Evolutionary conservation across 2,113 vertebrate genomes (phyloP).

Genomic region (Menura novaehollandiae): DNA sequence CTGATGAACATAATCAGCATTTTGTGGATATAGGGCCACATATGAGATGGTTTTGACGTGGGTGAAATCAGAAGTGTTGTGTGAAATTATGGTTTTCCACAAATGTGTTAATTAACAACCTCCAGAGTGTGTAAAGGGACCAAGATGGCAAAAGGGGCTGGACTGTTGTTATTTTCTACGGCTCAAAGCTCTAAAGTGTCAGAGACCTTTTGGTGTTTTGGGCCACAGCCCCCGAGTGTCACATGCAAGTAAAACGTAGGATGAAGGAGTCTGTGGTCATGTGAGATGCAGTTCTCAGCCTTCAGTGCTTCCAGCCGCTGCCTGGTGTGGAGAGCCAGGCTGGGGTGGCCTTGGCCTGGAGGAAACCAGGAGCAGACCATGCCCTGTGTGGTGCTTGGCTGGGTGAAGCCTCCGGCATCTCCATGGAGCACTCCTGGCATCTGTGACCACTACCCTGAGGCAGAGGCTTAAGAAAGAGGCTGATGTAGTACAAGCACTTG

Average conservation of each 20-base stretch:
- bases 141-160: not conserved
- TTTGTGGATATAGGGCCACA: not conserved
- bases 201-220: not conserved
- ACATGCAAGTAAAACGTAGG: fast-evolving
- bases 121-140: not conserved
- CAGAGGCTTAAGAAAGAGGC: not conserved
- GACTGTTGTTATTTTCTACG: not conserved
- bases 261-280: not conserved
- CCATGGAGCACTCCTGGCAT: not conserved
- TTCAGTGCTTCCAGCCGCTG: not conserved
- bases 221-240: not conserved
- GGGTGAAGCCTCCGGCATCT: not conserved
- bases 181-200: not conserved
- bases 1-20: not conserved
- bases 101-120: not conserved
- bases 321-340: not conserved
- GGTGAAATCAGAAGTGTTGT: not conserved
- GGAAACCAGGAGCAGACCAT: not conserved
- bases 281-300: not conserved
- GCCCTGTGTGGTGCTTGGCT: not conserved
- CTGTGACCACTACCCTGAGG: not conserved
- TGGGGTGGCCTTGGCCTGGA: not conserved
- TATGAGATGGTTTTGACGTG: not conserved
- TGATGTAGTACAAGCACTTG: not conserved
- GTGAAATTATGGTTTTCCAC: not conserved